These are phyloP conservation scores for Torymus auratus DNA, from an alignment of 2,888 invertebrate species.

Conservation along the genomic window DNA sequence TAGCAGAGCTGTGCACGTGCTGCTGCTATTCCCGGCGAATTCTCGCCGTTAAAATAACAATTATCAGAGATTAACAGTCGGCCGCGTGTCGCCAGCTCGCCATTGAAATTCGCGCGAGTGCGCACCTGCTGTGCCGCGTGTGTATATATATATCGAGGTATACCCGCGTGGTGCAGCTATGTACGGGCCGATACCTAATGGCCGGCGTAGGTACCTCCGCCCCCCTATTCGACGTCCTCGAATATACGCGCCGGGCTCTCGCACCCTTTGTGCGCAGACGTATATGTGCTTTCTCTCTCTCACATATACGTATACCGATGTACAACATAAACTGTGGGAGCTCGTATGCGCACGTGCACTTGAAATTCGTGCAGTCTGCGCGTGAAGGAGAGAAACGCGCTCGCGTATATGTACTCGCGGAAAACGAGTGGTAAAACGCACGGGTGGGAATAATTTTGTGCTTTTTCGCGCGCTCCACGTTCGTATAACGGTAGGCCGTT, in stretches of 20 bases:
- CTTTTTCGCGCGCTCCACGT: no score
- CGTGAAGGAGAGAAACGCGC: neutral
- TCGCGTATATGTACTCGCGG: no score
- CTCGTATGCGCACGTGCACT: constrained; percentile 24
- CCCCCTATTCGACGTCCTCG: constrained; percentile 50
- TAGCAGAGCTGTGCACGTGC: no score
- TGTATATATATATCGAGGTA: neutral
- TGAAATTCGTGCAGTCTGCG: constrained; percentile 43
- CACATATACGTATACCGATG: constrained; percentile 1
- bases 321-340: constrained; percentile 19
- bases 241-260: constrained; percentile 16
- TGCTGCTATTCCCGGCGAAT: neutral
- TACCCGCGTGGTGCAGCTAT: constrained; percentile 32
- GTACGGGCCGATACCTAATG: constrained; percentile 52
- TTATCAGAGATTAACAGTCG: constrained; percentile 58
- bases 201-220: constrained; percentile 26
- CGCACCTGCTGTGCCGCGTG: neutral
- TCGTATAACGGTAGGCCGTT: no score
- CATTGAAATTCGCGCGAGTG: constrained; percentile 45
- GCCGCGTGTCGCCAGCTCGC: neutral
- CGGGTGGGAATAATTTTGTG: no score
- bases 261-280: neutral
- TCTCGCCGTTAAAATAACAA: constrained; percentile 55
- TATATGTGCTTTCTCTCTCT: neutral
- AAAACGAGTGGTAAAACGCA: no score